Evolutionary conservation across 2,113 vertebrate genomes (phyloP).

Genomic region (Ondatra zibethicus): DNA sequence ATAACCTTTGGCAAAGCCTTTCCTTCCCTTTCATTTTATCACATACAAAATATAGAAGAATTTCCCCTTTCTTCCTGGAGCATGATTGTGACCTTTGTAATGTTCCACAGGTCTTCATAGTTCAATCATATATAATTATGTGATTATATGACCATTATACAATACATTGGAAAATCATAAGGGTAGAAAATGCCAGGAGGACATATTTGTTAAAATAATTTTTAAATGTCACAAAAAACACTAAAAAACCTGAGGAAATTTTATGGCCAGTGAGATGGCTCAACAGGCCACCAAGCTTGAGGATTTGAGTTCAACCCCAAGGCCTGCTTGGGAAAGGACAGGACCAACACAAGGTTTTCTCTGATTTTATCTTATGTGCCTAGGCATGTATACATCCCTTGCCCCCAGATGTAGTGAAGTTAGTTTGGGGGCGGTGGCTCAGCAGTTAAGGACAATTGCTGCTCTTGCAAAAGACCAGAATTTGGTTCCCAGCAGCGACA

Average conservation of each 20-base stretch:
- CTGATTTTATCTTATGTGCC: too few species aligned
- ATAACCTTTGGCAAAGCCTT: conserved; percentile 1
- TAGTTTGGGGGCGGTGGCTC: too few species aligned
- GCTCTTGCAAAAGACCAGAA: not conserved
- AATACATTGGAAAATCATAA: not conserved
- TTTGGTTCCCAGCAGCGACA: not conserved
- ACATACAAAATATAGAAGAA: not conserved
- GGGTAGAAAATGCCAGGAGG: not conserved
- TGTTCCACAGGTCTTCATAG: not conserved
- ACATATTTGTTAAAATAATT: not conserved
- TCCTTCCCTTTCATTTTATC: not conserved
- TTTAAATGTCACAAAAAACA: not conserved
- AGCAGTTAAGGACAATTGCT: not conserved
- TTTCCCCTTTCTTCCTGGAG: not conserved
- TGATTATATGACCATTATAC: not conserved
- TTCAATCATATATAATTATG: not conserved
- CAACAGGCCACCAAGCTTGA: not conserved
- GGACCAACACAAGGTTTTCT: not conserved
- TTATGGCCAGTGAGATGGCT: not conserved
- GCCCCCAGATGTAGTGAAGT: not conserved
- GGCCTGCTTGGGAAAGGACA: too few species aligned
- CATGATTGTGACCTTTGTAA: not conserved
- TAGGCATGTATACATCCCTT: too few species aligned
- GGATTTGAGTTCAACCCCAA: too few species aligned
- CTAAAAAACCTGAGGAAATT: not conserved